Evolutionary conservation across 2,888 invertebrate species (phyloP), one percentile per base, ranked within the genome.

Genomic region (Neuroscelio doddi): DNA sequence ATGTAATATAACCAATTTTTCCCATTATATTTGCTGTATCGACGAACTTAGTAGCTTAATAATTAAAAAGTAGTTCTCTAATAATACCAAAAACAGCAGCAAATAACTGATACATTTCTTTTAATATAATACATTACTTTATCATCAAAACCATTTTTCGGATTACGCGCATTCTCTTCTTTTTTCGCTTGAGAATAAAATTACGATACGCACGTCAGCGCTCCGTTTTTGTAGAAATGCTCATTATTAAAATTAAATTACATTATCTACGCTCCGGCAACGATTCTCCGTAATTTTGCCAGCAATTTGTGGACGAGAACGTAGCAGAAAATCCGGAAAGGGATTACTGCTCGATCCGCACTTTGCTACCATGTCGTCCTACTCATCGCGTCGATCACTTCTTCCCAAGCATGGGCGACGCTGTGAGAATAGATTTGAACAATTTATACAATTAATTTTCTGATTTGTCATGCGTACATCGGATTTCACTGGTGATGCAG

Each of bases 391-490:
- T 44, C 44, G 44, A 44, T 44, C 44, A 44, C 29, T 44, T 15
- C 30, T 44, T 45, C 42, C 36, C 32, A 42, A 42, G 29, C 27
- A 8, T 26, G 30, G 46, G 21, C 24, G 26, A 47, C 59, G n/a
- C n/a, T n/a, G n/a, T n/a, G n/a, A n/a, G 29, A 29, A n/a, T 34
- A 42, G 24, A 45, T 34, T 46, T 24, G 32, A 45, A 75, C 77
- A 73, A 76, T 77, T 78, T 79, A 74, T 75, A 76, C 80, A 80
- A 80, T 80, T 78, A 80, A 80, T 80, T 78, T 75, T 74, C 73
- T 77, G 75, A 78, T 80, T 80, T 77, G 76, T 79, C 76, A 75
- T 72, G 71, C 72, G 73, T 73, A 70, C 69, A 78, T 77, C 74
- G 76, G 74, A 80, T 80, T 78, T 76, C 70, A 76, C 73, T n/a